Evolutionary conservation across 2,888 invertebrate genomes (phyloP).

Genomic region (Lasioglossum lativentre): DNA sequence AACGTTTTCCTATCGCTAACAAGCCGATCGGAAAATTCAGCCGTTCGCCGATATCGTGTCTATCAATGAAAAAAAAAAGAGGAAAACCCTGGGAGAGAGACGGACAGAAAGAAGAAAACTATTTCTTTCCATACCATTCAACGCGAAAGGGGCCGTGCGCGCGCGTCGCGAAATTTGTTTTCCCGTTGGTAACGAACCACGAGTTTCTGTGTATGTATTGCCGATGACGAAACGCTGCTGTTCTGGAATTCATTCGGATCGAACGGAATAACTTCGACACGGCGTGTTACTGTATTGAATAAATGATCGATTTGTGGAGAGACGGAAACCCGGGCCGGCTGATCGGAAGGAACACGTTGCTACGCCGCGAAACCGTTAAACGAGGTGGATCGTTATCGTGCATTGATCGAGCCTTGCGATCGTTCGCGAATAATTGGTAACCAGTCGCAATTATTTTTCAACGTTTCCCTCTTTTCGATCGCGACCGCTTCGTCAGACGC

Average conservation of each 20-base stretch:
- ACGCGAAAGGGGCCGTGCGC: background rate
- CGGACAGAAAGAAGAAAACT: background rate
- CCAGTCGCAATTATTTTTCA: background rate
- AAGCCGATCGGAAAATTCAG: constrained; percentile 55
- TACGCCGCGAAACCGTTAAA: background rate
- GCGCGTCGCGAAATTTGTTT: background rate
- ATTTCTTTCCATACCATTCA: constrained; percentile 29
- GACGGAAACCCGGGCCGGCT: background rate
- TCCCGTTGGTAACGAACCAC: background rate
- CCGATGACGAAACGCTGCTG: background rate
- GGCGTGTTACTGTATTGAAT: background rate
- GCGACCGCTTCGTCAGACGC: background rate
- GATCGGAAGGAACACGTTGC: constrained; percentile 10
- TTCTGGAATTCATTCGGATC: background rate
- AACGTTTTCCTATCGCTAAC: constrained; percentile 54
- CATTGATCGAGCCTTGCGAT: background rate
- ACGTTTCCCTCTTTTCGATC: background rate
- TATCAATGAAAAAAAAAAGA: background rate
- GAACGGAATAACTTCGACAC: background rate
- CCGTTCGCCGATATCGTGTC: constrained; percentile 46
- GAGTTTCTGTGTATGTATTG: background rate
- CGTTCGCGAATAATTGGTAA: background rate
- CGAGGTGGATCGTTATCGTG: background rate
- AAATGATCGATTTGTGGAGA: background rate
- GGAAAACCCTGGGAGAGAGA: background rate